Evolutionary conservation across 2,113 vertebrate species (phyloP).

Genomic region (Microcebus jonahi): DNA sequence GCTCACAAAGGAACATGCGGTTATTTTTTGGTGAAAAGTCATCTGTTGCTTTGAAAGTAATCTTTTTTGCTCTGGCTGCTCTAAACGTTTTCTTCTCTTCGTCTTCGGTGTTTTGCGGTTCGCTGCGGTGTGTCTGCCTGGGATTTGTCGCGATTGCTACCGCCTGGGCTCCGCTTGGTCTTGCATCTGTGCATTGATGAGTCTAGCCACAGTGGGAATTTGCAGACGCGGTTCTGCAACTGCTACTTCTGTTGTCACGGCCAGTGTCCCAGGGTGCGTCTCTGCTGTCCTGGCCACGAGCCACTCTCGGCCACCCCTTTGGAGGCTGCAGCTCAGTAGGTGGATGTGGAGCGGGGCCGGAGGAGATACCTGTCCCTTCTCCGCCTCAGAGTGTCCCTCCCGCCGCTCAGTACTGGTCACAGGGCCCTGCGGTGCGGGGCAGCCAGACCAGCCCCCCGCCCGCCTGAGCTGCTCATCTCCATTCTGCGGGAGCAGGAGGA

Average conservation of each 20-base stretch:
- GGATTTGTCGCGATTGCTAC: neutral
- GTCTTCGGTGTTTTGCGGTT: neutral
- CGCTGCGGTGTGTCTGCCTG: no score
- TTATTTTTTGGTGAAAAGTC: neutral
- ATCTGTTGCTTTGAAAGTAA: neutral
- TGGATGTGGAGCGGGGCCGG: rapidly evolving
- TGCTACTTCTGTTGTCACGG: neutral
- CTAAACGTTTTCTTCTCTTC: neutral
- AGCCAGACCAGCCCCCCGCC: neutral
- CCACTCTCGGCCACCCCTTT: no score
- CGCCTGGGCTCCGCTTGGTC: no score
- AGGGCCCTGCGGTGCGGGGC: no score
- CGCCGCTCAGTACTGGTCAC: no score
- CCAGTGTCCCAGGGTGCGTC: rapidly evolving
- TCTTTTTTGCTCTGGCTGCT: neutral
- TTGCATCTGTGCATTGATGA: neutral
- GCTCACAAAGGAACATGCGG: neutral
- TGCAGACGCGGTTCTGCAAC: neutral
- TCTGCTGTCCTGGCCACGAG: neutral
- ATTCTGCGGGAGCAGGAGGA: no score
- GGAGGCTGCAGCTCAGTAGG: neutral
- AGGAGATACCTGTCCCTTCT: neutral
- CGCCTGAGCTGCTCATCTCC: neutral
- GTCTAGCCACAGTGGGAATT: neutral
- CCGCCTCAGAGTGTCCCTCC: no score